Percentiles rank a stretch among this genome's conserved stretches.
phyloP scores from a whole-genome alignment of 92 coral and sea anemone species.

The Epizoanthus stellaris region DNA sequence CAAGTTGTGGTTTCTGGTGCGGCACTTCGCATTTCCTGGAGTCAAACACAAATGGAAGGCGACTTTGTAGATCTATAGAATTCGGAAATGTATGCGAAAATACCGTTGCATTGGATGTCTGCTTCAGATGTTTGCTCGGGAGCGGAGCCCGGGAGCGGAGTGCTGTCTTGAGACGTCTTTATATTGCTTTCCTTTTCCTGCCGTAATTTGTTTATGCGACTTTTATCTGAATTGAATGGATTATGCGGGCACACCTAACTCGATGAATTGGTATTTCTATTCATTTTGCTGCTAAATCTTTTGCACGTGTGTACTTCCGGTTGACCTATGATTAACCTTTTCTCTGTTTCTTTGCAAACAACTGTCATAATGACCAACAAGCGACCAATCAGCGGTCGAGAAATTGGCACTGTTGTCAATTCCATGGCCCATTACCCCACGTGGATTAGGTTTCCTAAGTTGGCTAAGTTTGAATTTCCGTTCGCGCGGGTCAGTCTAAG shows the following conservation, averaged over 20 bases:
- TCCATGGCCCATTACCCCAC: conserved; percentile 43
- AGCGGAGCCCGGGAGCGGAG: neutral
- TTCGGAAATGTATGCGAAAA: neutral
- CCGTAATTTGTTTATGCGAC: neutral
- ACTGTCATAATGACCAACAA: conserved; percentile 3
- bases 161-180: neutral
- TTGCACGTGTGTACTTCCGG: conserved; percentile 36
- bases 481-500: conserved; percentile 34
- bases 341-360: conserved; percentile 27
- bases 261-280: conserved; percentile 2
- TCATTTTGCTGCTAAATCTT: conserved; percentile 15
- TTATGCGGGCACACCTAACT: neutral
- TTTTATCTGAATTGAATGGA: neutral
- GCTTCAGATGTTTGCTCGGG: too few species aligned
- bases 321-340: neutral
- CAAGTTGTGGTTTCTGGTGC: conserved; percentile 11
- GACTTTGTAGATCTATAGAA: neutral
- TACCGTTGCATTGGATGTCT: too few species aligned
- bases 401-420: conserved; percentile 33
- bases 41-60: neutral
- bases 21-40: conserved; percentile 13
- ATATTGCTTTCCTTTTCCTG: neutral
- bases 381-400: conserved; percentile 26
- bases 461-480: conserved; percentile 10
- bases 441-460: conserved; percentile 35